These are phyloP conservation scores for Aelia acuminata DNA, from an alignment of 2,888 invertebrate genomes.

Conservation along the genomic window DNA sequence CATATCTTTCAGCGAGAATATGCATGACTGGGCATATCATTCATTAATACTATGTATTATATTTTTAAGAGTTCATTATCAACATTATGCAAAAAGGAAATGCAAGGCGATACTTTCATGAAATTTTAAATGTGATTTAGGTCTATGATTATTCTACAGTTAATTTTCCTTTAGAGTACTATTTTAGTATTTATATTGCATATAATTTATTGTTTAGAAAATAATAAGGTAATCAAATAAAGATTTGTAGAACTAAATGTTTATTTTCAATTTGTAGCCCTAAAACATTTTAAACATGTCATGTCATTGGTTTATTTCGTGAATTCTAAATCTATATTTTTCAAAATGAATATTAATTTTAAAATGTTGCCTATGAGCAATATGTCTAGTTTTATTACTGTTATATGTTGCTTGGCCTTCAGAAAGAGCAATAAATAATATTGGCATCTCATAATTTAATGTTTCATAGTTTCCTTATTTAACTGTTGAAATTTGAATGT, in stretches of 20 bases:
- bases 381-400: not conserved
- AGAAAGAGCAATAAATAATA: too few relatives aligned
- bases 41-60: not conserved
- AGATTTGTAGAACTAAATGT: conserved; percentile 1
- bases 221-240: conserved; percentile 8
- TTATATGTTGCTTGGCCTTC: too few relatives aligned
- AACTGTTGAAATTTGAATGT: too few relatives aligned
- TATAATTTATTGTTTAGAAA: not conserved
- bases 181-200: not conserved
- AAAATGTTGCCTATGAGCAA: not conserved
- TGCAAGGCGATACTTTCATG: not conserved
- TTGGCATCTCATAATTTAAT: too few relatives aligned
- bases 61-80: not conserved
- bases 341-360: not conserved
- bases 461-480: too few relatives aligned
- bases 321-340: not conserved
- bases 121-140: not conserved
- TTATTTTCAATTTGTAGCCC: not conserved
- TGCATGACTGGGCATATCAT: not conserved
- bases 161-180: not conserved
- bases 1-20: not conserved
- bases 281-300: not conserved
- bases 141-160: not conserved
- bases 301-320: not conserved
- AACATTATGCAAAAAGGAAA: not conserved